Percentiles rank a stretch among this genome's conserved stretches.
Conservation (phyloP, 30 jellyfish, hydroid and myxozoan genomes). For the Phacellophora camtschatica region DNA sequence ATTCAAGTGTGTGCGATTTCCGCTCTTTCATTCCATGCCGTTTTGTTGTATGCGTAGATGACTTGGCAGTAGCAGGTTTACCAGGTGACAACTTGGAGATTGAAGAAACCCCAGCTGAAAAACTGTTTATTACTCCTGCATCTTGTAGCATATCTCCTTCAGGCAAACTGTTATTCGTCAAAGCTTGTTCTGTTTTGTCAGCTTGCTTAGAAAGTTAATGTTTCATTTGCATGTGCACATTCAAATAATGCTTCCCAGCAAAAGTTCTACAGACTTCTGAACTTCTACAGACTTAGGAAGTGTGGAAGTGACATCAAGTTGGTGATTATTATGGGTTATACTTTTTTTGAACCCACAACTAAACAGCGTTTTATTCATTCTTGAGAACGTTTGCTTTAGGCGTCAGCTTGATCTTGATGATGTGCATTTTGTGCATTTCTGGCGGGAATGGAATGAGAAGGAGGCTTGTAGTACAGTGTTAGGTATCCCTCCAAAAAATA, state of each 20-base stretch:
- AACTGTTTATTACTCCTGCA: background rate
- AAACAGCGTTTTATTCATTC: conserved; percentile 4
- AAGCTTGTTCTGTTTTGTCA: too few relatives aligned
- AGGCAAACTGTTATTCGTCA: too few relatives aligned
- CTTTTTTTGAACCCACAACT: conserved; percentile 36
- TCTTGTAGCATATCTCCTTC: too few relatives aligned
- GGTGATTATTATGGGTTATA: conserved; percentile 5
- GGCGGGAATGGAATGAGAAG: too few relatives aligned
- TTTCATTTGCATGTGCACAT: conserved; percentile 13
- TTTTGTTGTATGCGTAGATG: background rate
- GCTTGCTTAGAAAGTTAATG: too few relatives aligned
- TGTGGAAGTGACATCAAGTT: conserved; percentile 35
- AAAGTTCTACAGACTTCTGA: conserved; percentile 10
- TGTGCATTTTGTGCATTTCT: too few relatives aligned
- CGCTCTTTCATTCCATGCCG: conserved; percentile 19
- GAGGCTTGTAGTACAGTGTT: too few relatives aligned
- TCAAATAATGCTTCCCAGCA: background rate
- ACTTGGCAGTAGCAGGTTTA: too few relatives aligned
- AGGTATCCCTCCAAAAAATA: too few relatives aligned
- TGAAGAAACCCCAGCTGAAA: background rate
- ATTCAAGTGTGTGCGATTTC: conserved; percentile 34
- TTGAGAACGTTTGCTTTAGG: too few relatives aligned
- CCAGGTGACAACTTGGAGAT: too few relatives aligned
- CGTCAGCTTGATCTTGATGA: too few relatives aligned
- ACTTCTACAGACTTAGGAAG: background rate